Base-by-base conservation (phyloP, 2,888 invertebrate genomes). In the Chrysopilus asiliformis region DNA sequence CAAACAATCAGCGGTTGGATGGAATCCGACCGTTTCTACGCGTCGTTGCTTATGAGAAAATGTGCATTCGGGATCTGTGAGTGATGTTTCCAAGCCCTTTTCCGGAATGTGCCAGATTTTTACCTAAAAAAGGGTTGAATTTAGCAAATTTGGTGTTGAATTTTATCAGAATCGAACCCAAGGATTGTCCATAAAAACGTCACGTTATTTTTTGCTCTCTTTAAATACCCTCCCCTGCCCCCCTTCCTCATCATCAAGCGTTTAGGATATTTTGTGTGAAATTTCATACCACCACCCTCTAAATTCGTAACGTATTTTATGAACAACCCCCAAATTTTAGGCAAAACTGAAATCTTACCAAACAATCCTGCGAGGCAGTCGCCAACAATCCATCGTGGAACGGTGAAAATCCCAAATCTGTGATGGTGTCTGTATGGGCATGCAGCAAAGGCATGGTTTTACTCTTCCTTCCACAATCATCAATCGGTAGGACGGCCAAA, bases 341-440 rank as follows among this genome's bases (percentile, higher is more conserved):
- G 14, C 27, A 3, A 32, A 29, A n/a, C n/a, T 25, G 41, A 34
- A 43, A 26, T 39, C 43, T 48, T 68, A 79, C 83, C 63, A 83
- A 68, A 50, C 84, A 85, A 62, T 86, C 86, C 60, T 85, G 85
- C 34, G 85, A 86, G 39, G 90, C 87, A 22, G 94, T 94, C 19
- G 89, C 79, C 49, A 95, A 66, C 31, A 93, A 68, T 24, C 87
- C 86, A 67, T 93, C 91, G 58, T 93, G 89, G 63, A 93, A 94
- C 6, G 93, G 93, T 19, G 93, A 91, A 59, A 95, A 94, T 51
- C 85, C 84, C 74, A 94, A 80, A 60, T 93, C 94, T 25, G 90
- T 90, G 24, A 94, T 86, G 31, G 89, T 85, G 52, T 93, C 94
- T 34, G 83, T 73, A 64, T 87, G 83, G 12, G 81, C 85, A 63